Base-by-base conservation (phyloP, 2,113 vertebrate genomes). In the Sander vitreus region DNA sequence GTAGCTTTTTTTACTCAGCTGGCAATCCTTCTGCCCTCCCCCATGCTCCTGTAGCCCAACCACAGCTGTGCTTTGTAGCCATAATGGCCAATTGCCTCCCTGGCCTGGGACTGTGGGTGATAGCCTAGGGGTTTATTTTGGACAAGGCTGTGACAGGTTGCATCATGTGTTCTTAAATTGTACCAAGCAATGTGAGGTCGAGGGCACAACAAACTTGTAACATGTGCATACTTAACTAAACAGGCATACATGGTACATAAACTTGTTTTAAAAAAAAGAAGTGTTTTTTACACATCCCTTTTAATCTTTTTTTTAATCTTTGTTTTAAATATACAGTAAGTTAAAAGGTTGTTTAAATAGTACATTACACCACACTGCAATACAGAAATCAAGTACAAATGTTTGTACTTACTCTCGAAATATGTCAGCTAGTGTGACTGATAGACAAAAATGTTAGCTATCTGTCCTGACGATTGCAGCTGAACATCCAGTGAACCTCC, bases 61-160 rank as follows among this genome's bases (percentile, higher is more conserved):
- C 84, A 81, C 89, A 89, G 91, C 88, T 91, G 86, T 80, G 84
- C 45, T 85, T 74, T 65, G 25, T 76, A 23, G 50, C 71, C 77
- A 78, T 67, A 69, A 69, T 75, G 54, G 62, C 69, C 57, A 36
- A n/a, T 69, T 25, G 7, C 57, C 74, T 63, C 25, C 54, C 50
- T 21, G 25, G 87, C 75, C 71, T 5, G 30, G 75, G 63, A 69
- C 68, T 60, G 23, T 48, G 64, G n/a, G 39, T 79, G 86, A 67
- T 67, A 72, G 57, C 71, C 10, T 25, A 10, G 50, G 27, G 23
- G 79, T 77, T 92, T 92, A 87, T 92, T 92, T 92, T 85, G 9
- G 76, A 90, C 66, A 70, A 82, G 79, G 84, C 66, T 87, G 76
- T 87, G 84, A 79, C 84, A 67, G 67, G 70, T 92, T 93, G 80